phyloP scores from a whole-genome alignment of 2,888 invertebrate genomes.

The Baccha elongata region DNA sequence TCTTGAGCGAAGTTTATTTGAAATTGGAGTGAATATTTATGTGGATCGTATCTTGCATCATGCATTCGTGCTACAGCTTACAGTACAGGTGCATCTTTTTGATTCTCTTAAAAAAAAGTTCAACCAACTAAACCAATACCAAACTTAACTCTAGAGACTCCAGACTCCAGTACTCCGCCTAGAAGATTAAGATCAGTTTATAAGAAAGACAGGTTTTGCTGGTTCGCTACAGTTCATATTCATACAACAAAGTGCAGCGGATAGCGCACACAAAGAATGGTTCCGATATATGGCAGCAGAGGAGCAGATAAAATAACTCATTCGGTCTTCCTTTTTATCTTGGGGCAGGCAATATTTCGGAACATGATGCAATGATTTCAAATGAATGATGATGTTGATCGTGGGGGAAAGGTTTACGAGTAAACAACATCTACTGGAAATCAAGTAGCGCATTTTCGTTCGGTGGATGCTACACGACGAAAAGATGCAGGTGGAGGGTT shows the following conservation, averaged over 20 bases:
- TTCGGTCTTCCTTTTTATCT: conserved; percentile 58
- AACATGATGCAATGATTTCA: conserved; percentile 65
- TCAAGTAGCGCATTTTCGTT: conserved; percentile 37
- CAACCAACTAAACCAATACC: too few relatives aligned
- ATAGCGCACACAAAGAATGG: conserved; percentile 67
- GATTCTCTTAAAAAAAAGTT: conserved; percentile 48
- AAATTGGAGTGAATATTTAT: neutral
- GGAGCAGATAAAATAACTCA: conserved; percentile 63
- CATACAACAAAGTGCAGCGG: conserved; percentile 31
- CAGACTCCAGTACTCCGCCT: conserved; percentile 16
- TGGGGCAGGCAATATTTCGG: conserved; percentile 62
- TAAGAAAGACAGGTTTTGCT: conserved; percentile 62
- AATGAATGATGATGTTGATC: conserved; percentile 69
- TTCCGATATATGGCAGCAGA: conserved; percentile 51
- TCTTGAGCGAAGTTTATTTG: conserved; percentile 47
- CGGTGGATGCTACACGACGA: neutral
- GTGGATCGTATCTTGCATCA: conserved; percentile 12
- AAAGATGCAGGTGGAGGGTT: conserved; percentile 5
- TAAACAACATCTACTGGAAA: conserved; percentile 64
- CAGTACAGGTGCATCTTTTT: conserved; percentile 31
- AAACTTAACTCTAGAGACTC: neutral
- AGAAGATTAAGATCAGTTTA: conserved; percentile 27
- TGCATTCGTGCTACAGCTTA: too few relatives aligned
- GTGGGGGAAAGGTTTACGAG: conserved; percentile 60
- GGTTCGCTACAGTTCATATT: conserved; percentile 32